Evolutionary conservation across 2,113 vertebrate species (phyloP).

Genomic region (Oenanthe oenanthe): DNA sequence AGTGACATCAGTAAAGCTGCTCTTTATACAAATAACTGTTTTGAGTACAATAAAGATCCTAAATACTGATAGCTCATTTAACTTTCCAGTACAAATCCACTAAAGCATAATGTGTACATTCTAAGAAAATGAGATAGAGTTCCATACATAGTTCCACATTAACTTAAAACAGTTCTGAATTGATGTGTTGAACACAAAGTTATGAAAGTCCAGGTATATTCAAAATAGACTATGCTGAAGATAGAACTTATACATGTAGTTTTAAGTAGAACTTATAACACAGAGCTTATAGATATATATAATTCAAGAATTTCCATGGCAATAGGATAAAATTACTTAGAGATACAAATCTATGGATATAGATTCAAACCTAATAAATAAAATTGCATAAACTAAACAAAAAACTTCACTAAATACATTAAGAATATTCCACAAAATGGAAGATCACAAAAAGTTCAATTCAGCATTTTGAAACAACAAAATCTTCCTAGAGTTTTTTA

Average conservation of each 20-base stretch:
- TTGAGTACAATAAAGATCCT: background rate
- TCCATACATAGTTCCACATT: background rate
- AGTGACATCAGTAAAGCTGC: background rate
- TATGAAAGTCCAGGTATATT: background rate
- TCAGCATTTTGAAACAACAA: background rate
- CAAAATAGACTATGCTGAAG: background rate
- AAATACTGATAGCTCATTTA: background rate
- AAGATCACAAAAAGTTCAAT: background rate
- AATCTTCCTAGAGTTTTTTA: background rate
- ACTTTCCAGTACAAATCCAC: background rate
- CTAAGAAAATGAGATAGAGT: background rate
- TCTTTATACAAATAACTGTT: background rate
- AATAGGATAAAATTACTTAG: background rate
- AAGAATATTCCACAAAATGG: background rate
- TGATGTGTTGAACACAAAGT: background rate
- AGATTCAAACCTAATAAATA: background rate
- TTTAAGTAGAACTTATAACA: background rate
- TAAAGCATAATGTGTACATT: background rate
- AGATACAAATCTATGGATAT: background rate
- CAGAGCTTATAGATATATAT: background rate
- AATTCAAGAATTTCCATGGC: background rate
- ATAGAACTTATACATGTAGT: background rate
- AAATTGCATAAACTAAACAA: background rate
- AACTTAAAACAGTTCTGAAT: background rate
- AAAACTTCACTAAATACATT: background rate